Evolutionary conservation across 2,888 invertebrate genomes (phyloP).

Genomic region (Torymus texanus): DNA sequence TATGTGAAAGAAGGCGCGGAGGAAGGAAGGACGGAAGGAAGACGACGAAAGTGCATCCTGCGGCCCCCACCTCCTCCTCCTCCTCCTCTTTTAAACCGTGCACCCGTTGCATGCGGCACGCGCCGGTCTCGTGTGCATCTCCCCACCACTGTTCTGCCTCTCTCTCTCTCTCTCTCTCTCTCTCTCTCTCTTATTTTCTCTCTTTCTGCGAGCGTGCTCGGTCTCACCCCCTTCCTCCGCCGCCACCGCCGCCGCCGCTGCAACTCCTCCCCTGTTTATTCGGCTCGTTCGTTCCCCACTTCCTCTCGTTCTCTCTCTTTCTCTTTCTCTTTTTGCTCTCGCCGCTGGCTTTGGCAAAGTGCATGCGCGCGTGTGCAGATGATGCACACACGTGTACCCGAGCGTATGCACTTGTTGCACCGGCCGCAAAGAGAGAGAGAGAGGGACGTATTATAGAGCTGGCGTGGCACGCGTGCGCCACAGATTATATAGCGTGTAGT

Average conservation of each 20-base stretch:
- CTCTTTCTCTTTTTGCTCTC: constrained; percentile 6
- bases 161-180: background rate
- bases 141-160: constrained; percentile 58
- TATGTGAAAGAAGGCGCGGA: too few relatives aligned
- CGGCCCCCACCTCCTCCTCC: background rate
- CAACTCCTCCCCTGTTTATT: constrained; percentile 57
- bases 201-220: constrained; percentile 27
- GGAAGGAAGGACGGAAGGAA: constrained; percentile 12
- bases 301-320: constrained; percentile 37
- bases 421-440: constrained; percentile 36
- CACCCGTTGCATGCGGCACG: constrained; percentile 72
- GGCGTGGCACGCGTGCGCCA: constrained; percentile 36
- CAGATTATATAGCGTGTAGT: constrained; percentile 15
- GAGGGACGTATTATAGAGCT: constrained; percentile 20
- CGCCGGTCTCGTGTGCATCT: constrained; percentile 72
- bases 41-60: constrained; percentile 38
- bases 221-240: constrained; percentile 54
- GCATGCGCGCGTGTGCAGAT: constrained; percentile 41
- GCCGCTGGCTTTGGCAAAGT: constrained; percentile 26
- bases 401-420: constrained; percentile 71
- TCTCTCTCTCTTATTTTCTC: background rate
- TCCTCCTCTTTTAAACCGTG: background rate
- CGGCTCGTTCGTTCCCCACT: constrained; percentile 34
- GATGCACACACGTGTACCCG: constrained; percentile 21
- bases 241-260: constrained; percentile 46